Evolutionary conservation across 2,113 vertebrate genomes (phyloP).

Genomic region (Microtus montanus): DNA sequence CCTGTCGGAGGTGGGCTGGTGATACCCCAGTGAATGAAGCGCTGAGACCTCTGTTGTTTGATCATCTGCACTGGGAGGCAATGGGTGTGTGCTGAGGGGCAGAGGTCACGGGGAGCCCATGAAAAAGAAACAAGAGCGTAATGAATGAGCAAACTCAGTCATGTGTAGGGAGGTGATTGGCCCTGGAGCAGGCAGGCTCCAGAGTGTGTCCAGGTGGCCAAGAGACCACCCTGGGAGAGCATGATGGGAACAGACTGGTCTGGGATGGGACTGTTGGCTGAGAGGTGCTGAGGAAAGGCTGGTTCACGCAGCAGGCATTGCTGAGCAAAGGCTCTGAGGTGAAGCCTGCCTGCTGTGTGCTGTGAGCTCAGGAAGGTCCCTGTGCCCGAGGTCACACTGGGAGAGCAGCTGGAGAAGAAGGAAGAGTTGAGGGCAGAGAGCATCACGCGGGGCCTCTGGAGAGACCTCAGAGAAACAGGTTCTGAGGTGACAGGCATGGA

Average conservation of each 20-base stretch:
- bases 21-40: accelerated
- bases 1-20: neutral
- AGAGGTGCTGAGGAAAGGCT: neutral
- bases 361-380: neutral
- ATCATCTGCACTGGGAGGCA: neutral
- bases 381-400: neutral
- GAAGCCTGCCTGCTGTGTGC: neutral
- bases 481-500: neutral
- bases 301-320: neutral
- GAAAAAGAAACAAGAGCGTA: neutral
- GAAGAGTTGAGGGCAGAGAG: neutral
- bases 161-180: neutral
- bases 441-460: neutral
- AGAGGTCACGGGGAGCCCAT: neutral
- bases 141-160: neutral
- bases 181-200: neutral
- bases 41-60: neutral
- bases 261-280: neutral
- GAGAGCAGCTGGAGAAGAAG: neutral
- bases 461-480: neutral
- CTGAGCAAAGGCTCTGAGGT: neutral
- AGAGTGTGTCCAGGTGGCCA: neutral
- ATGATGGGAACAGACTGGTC: neutral
- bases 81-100: too few species aligned
- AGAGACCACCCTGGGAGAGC: neutral